Evolutionary conservation across 2,797 vertebrate species (phyloP).

Genomic region (Knipowitschia caucasica): DNA sequence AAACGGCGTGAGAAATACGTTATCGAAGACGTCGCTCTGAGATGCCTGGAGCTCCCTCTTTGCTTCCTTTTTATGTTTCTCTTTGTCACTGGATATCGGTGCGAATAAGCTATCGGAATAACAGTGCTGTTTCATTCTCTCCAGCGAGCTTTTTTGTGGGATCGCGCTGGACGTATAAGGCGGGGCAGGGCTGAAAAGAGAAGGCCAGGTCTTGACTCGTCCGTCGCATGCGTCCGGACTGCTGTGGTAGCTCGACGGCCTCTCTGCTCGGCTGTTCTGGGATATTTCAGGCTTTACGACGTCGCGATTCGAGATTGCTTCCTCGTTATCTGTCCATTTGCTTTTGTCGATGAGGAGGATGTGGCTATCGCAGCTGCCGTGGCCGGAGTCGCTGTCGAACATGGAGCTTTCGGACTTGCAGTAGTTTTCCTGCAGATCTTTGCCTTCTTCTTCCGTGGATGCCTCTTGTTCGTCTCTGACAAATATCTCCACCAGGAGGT

Average conservation of each 20-base stretch:
- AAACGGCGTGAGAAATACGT: conserved; percentile 20
- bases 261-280: conserved; percentile 22
- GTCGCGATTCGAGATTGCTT: conserved; percentile 24
- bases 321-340: conserved; percentile 48
- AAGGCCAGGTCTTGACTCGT: conserved; percentile 78
- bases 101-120: conserved; percentile 56
- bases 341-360: conserved; percentile 83
- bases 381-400: conserved; percentile 85
- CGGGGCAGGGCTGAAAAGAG: conserved; percentile 61
- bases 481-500: conserved; percentile 87
- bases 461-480: conserved; percentile 79
- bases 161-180: conserved; percentile 35
- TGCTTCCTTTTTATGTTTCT: too few relatives aligned
- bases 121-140: conserved; percentile 67
- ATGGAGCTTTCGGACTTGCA: conserved; percentile 67
- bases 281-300: conserved; percentile 2
- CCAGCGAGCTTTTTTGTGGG: conserved; percentile 37
- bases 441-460: conserved; percentile 68
- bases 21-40: conserved; percentile 43
- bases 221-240: conserved; percentile 46
- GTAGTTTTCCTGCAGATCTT: conserved; percentile 52
- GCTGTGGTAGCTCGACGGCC: conserved; percentile 9
- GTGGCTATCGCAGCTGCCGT: conserved; percentile 89
- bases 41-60: conserved; percentile 36
- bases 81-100: conserved; percentile 11